Evolutionary conservation across 2,888 invertebrate species (phyloP).

Genomic region (Leptopterna dolabrata): DNA sequence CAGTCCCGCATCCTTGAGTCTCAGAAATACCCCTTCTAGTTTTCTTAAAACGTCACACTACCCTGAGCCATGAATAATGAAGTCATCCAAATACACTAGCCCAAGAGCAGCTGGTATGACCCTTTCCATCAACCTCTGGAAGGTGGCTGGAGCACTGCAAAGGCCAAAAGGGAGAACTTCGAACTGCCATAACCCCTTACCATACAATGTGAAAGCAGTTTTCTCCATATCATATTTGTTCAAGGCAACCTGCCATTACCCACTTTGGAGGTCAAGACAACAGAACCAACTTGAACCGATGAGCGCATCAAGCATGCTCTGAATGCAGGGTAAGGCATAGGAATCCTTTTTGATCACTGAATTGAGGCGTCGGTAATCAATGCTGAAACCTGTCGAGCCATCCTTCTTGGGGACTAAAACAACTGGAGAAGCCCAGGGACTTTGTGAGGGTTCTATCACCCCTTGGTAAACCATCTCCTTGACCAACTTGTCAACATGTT

Average conservation of each 20-base stretch:
- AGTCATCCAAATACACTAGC: conserved; percentile 11
- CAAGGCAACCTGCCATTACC: neutral
- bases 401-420: neutral
- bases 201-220: conserved; percentile 8
- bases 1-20: neutral
- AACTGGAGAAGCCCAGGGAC: neutral
- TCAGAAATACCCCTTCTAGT: neutral
- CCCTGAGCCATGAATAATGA: neutral
- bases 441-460: neutral
- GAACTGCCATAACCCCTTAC: no score
- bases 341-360: neutral
- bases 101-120: neutral
- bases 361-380: neutral
- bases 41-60: neutral
- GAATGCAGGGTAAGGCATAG: conserved; percentile 6
- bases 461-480: conserved; percentile 1
- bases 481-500: neutral
- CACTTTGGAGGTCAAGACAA: neutral
- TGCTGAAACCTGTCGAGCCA: neutral
- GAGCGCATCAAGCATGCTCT: neutral
- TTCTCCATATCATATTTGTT: neutral
- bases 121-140: neutral
- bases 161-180: conserved; percentile 12
- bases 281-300: neutral
- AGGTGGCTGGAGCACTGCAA: neutral